Conservation (phyloP, 2,797 vertebrate species). For the Ceyx erithaca region DNA sequence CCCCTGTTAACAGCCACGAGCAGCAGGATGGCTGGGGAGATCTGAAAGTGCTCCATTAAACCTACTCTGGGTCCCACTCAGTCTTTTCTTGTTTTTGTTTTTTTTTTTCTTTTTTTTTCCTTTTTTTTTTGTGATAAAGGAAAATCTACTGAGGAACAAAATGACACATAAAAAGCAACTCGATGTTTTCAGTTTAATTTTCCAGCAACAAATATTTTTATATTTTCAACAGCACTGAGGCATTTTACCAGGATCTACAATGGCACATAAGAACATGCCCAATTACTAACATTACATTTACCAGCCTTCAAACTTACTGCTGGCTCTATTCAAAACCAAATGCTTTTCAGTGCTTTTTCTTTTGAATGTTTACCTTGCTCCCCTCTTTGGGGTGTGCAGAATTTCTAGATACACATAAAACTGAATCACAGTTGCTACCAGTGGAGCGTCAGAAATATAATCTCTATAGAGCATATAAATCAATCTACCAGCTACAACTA, state of each 20-base stretch:
- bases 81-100: not conserved
- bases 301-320: not conserved
- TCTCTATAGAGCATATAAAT: not conserved
- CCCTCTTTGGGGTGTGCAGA: not conserved
- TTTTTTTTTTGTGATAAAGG: not conserved
- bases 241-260: not conserved
- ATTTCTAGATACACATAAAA: not conserved
- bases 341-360: not conserved
- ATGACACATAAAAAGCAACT: not conserved
- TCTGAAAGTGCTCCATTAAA: not conserved
- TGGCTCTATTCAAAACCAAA: not conserved
- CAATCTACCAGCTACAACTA: not conserved
- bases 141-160: not conserved
- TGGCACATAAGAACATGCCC: not conserved
- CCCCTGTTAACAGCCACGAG: rapidly evolving
- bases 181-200: not conserved
- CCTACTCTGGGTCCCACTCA: not conserved
- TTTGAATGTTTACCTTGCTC: not conserved
- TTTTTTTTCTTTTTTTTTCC: not conserved
- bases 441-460: not conserved
- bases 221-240: not conserved
- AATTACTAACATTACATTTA: not conserved
- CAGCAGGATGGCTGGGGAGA: not conserved
- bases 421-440: not conserved
- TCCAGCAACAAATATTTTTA: not conserved